A percentile compares a stretch with the other conserved stretches of the same genome.
phyloP scores from a whole-genome alignment of 2,797 vertebrate species.

The Clarias pachynema region DNA sequence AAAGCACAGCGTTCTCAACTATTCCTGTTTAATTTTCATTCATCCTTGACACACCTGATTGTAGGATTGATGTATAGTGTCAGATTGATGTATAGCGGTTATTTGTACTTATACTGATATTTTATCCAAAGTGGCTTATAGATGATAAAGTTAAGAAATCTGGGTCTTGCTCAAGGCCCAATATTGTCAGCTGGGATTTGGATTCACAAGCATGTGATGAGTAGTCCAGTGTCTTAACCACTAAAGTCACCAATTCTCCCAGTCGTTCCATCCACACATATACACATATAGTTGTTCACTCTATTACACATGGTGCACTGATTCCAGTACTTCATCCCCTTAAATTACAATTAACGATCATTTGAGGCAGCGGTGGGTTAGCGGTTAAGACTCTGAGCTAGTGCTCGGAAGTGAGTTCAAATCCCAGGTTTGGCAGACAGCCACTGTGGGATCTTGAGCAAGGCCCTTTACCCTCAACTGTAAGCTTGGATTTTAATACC shows the following conservation, averaged over 20 bases:
- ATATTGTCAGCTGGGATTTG: background rate
- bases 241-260: background rate
- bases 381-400: background rate
- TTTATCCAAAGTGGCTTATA: background rate
- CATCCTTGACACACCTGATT: conserved; percentile 13
- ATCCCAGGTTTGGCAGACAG: background rate
- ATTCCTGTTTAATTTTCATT: conserved; percentile 7
- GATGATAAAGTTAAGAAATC: background rate
- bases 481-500: background rate
- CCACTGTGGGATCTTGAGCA: background rate
- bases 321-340: background rate
- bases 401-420: background rate
- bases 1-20: conserved; percentile 16
- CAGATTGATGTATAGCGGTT: conserved; percentile 4
- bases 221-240: background rate
- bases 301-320: background rate
- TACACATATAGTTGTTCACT: conserved; percentile 13
- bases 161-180: background rate
- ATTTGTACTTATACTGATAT: background rate
- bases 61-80: too few relatives aligned
- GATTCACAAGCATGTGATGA: background rate
- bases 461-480: background rate
- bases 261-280: background rate
- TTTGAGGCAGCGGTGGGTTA: background rate
- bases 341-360: background rate